These are phyloP conservation scores for Octomys mimax DNA, from an alignment of 2,797 vertebrate genomes.

Conservation along the genomic window DNA sequence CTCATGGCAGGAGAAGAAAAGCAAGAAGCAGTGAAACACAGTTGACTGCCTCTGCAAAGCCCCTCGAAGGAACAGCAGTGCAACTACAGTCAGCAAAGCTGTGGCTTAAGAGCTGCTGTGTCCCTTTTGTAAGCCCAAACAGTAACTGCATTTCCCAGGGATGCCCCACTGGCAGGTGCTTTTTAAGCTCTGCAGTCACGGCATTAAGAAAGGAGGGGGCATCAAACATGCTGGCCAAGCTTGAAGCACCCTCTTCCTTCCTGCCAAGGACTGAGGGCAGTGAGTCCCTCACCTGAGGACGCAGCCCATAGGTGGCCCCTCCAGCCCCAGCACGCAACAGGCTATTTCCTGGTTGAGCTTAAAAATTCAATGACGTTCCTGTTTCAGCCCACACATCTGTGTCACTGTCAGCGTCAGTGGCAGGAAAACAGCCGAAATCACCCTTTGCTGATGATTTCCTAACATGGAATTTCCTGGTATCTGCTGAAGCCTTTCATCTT, in stretches of 20 bases:
- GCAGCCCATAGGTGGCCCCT: slow-evolving; percentile 81
- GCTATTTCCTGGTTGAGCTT: slow-evolving; percentile 91
- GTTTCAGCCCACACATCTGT: slow-evolving; percentile 92
- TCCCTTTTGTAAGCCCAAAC: neutral
- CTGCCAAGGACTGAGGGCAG: slow-evolving; percentile 53
- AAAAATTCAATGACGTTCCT: slow-evolving; percentile 90
- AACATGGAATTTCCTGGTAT: slow-evolving; percentile 91
- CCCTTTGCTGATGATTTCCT: slow-evolving; percentile 91
- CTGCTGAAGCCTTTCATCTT: slow-evolving; percentile 79
- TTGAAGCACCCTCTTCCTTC: slow-evolving; percentile 42
- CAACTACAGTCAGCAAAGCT: neutral
- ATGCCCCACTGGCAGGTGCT: slow-evolving; percentile 51
- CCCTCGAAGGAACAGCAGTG: neutral
- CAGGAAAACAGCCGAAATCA: slow-evolving; percentile 91
- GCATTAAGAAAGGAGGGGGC: neutral
- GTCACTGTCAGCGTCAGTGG: slow-evolving; percentile 91
- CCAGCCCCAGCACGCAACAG: slow-evolving; percentile 87
- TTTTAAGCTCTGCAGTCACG: slow-evolving; percentile 47
- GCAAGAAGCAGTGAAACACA: neutral
- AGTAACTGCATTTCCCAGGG: slow-evolving; percentile 12
- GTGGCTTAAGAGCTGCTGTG: slow-evolving; percentile 21
- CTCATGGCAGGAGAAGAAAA: slow-evolving; percentile 12
- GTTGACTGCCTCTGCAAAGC: neutral
- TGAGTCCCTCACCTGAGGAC: slow-evolving; percentile 78
- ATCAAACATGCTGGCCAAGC: neutral